Evolutionary conservation across 1,140 invertebrate species (phyloP).

Genomic region (Eciton burchellii): DNA sequence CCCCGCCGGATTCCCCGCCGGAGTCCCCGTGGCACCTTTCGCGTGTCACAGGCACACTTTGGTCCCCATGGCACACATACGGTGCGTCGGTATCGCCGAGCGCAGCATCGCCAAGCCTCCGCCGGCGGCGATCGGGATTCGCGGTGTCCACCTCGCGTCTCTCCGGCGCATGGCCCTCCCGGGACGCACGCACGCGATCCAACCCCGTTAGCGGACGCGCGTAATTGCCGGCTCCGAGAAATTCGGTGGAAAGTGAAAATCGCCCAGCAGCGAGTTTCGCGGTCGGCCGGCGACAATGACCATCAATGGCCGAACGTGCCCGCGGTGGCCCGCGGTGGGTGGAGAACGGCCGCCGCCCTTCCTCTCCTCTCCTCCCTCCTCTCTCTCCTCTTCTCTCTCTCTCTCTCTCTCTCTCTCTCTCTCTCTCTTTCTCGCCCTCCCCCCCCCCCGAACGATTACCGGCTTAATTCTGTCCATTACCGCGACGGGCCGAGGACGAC

Average conservation of each 20-base stretch:
- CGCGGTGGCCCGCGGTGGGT: conserved; percentile 61
- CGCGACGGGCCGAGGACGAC: conserved; percentile 17
- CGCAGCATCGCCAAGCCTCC: conserved; percentile 8
- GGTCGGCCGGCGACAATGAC: background rate
- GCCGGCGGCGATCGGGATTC: conserved; percentile 50
- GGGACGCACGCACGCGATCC: conserved; percentile 18
- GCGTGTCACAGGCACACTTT: conserved; percentile 1
- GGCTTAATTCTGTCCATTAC: conserved; percentile 69
- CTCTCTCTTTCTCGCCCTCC: too few species aligned
- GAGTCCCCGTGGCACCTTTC: background rate
- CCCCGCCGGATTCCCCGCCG: too few species aligned
- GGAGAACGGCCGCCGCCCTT: conserved; percentile 55
- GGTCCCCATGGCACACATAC: conserved; percentile 34
- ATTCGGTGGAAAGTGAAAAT: conserved; percentile 71
- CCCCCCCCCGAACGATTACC: conserved; percentile 61
- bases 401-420: too few species aligned
- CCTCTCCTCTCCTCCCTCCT: too few species aligned
- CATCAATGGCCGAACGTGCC: background rate
- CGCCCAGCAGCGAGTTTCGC: conserved; percentile 59
- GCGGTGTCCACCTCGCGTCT: background rate
- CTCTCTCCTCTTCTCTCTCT: too few species aligned
- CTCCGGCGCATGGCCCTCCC: background rate
- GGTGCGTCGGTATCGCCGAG: background rate
- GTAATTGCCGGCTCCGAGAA: conserved; percentile 67
- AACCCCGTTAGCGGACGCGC: conserved; percentile 42